Percentiles rank a stretch among this genome's conserved stretches.
Evolutionary conservation across 2,113 vertebrate species (phyloP).

Genomic region (Taxidea taxus): DNA sequence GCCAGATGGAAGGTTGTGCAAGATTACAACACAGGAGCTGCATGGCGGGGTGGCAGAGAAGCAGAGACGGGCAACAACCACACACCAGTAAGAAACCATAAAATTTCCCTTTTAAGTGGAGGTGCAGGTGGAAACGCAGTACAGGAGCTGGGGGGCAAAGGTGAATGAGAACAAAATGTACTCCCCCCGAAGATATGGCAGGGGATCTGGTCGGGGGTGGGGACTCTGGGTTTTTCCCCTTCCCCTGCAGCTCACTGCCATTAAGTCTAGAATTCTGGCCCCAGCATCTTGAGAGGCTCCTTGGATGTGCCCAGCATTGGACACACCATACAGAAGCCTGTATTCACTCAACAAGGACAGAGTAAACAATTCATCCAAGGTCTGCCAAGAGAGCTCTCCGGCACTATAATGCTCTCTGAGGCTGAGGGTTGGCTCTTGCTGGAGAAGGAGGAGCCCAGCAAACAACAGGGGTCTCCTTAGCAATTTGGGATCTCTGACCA

Average conservation of each 20-base stretch:
- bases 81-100: neutral
- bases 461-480: constrained; percentile 29
- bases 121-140: neutral
- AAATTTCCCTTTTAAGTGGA: neutral
- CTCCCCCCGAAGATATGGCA: neutral
- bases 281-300: constrained; percentile 27
- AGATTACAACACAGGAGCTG: neutral
- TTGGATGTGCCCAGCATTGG: constrained; percentile 4
- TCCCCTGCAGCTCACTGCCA: neutral
- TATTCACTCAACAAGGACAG: constrained; percentile 52
- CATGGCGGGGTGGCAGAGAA: neutral
- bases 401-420: constrained; percentile 62
- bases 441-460: constrained; percentile 38
- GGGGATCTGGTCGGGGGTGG: neutral
- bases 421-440: constrained; percentile 48
- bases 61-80: neutral
- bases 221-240: neutral
- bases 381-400: constrained; percentile 44
- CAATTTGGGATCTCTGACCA: neutral
- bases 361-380: constrained; percentile 61
- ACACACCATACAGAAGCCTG: constrained; percentile 10
- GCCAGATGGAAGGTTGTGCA: neutral
- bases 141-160: neutral
- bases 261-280: constrained; percentile 58
- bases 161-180: neutral